These are phyloP conservation scores for Intellagama lesueurii DNA, from an alignment of 2,797 vertebrate species.

Conservation along the genomic window DNA sequence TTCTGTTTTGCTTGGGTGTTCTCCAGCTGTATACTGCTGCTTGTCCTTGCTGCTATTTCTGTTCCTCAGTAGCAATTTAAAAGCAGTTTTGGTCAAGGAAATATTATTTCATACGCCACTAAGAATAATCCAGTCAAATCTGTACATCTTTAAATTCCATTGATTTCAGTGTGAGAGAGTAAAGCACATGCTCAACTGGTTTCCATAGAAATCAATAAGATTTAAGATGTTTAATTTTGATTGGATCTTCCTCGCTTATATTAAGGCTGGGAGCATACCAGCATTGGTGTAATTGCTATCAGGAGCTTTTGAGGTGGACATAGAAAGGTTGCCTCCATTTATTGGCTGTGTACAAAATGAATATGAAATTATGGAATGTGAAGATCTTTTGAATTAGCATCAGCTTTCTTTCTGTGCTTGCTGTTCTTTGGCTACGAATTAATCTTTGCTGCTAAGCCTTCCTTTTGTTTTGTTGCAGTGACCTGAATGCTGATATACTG, in stretches of 20 bases:
- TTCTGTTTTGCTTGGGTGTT: neutral
- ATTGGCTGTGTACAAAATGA: neutral
- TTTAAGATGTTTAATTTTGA: neutral
- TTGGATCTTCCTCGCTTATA: neutral
- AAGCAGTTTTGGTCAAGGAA: neutral
- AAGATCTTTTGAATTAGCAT: constrained; percentile 33
- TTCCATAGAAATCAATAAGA: neutral
- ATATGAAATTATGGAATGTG: constrained; percentile 16
- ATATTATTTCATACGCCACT: neutral
- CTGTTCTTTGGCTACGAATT: constrained; percentile 24
- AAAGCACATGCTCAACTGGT: neutral
- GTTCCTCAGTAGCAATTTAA: neutral
- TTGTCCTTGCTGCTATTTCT: neutral
- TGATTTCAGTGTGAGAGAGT: neutral
- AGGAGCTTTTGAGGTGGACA: neutral
- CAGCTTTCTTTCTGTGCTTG: constrained; percentile 9
- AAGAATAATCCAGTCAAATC: neutral
- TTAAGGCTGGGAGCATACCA: neutral
- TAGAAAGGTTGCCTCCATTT: neutral
- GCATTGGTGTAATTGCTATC: neutral
- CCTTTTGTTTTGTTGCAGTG: constrained; percentile 54
- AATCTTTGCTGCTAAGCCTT: constrained; percentile 46
- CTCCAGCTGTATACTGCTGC: neutral
- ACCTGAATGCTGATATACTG: constrained; percentile 31
- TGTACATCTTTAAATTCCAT: neutral